Conservation (phyloP, 2,888 invertebrate genomes). For the Torymus auratus region DNA sequence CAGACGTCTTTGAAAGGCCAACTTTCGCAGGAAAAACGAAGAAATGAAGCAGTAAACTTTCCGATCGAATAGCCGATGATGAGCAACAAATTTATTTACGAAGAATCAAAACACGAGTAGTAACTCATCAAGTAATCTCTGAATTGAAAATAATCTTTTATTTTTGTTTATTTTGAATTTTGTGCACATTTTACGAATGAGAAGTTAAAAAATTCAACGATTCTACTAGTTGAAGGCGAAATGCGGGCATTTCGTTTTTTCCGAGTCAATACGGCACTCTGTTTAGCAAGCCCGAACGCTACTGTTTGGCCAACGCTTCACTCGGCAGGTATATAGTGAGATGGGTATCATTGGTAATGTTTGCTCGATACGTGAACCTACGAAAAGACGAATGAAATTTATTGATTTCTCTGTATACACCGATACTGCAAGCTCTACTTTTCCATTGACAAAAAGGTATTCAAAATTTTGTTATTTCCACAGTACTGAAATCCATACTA, state of each 20-base stretch:
- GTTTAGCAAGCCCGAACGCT: conserved; percentile 32
- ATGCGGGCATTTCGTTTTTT: conserved; percentile 39
- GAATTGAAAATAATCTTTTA: no score
- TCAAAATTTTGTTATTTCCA: no score
- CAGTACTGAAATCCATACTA: no score
- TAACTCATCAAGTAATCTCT: not conserved
- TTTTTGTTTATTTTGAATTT: conserved; percentile 6
- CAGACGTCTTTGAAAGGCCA: not conserved
- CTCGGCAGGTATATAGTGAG: conserved; percentile 30
- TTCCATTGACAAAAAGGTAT: no score
- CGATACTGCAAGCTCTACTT: no score
- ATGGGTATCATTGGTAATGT: conserved; percentile 19
- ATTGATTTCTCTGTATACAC: not conserved
- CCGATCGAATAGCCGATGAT: conserved; percentile 5
- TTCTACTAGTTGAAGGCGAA: not conserved
- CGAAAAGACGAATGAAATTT: not conserved
- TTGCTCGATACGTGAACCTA: conserved; percentile 6
- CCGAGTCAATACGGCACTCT: conserved; percentile 5
- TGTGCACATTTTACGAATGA: conserved; percentile 5
- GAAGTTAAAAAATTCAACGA: not conserved
- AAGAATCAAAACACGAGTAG: not conserved
- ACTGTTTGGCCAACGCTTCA: conserved; percentile 45
- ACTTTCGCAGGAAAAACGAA: conserved; percentile 17
- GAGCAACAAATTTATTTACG: not conserved
- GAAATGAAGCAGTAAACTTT: conserved; percentile 26